Evolutionary conservation across 2,888 invertebrate species (phyloP).

Genomic region (Drosophila vallismaia): DNA sequence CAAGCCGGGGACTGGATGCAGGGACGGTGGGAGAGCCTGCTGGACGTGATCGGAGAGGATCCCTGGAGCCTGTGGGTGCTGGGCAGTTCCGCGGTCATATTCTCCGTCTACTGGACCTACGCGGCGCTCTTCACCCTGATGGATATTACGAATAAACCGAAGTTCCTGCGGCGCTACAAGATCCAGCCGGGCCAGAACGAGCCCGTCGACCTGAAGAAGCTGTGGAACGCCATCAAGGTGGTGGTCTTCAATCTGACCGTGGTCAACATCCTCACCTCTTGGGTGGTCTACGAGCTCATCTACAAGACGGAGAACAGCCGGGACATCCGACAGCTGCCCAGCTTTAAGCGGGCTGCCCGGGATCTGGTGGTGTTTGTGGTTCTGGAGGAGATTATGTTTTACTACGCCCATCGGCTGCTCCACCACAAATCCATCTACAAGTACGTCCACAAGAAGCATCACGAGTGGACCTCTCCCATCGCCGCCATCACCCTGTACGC

Average conservation of each 20-base stretch:
- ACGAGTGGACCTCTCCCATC: slow-evolving; percentile 94
- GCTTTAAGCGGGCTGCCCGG: slow-evolving; percentile 88
- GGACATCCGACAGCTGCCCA: slow-evolving; percentile 88
- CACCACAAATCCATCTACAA: slow-evolving; percentile 90
- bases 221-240: slow-evolving; percentile 87
- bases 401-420: slow-evolving; percentile 92
- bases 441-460: slow-evolving; percentile 92
- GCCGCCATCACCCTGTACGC: slow-evolving; percentile 91
- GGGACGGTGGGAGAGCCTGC: slow-evolving; percentile 88
- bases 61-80: slow-evolving; percentile 87
- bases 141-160: slow-evolving; percentile 89
- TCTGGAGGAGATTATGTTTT: slow-evolving; percentile 91
- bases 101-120: slow-evolving; percentile 89
- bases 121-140: slow-evolving; percentile 89
- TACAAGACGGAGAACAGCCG: slow-evolving; percentile 72
- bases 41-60: slow-evolving; percentile 87
- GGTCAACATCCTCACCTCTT: slow-evolving; percentile 87
- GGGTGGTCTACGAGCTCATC: slow-evolving; percentile 57
- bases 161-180: slow-evolving; percentile 89
- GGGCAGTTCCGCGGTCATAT: slow-evolving; percentile 86
- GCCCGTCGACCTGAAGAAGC: slow-evolving; percentile 86
- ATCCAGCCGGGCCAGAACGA: slow-evolving; percentile 91
- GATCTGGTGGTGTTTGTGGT: slow-evolving; percentile 89
- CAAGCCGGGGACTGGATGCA: slow-evolving; percentile 89
- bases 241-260: slow-evolving; percentile 89